These are phyloP conservation scores for Ctenosaura bakeri DNA, from an alignment of 2,797 vertebrate genomes.

Conservation along the genomic window DNA sequence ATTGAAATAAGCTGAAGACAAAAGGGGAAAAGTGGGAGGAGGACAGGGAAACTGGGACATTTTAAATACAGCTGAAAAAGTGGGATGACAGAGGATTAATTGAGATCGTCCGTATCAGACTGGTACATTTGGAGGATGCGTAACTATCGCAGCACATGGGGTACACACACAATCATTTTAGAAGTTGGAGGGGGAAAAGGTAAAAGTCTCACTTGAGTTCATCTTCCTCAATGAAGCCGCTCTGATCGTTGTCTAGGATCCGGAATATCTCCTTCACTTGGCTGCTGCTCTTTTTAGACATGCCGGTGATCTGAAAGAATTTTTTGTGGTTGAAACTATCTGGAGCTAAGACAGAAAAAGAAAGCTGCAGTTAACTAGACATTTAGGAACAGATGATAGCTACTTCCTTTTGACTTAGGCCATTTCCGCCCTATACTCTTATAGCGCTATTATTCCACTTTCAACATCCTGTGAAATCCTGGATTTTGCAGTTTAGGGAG, in stretches of 20 bases:
- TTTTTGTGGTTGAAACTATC: constrained; percentile 94
- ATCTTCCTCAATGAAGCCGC: constrained; percentile 93
- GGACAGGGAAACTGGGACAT: too few relatives aligned
- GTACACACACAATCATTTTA: not conserved
- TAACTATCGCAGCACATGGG: too few relatives aligned
- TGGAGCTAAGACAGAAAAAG: constrained; percentile 82
- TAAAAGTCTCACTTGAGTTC: constrained; percentile 90
- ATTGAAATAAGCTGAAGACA: too few relatives aligned
- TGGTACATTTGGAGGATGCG: too few relatives aligned
- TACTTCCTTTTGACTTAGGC: not conserved
- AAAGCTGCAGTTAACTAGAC: constrained; percentile 36
- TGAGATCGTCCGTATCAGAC: too few relatives aligned
- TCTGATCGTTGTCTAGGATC: constrained; percentile 92
- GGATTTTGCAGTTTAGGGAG: too few relatives aligned
- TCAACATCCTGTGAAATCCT: too few relatives aligned
- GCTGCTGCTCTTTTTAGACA: constrained; percentile 90
- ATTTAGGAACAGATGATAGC: not conserved
- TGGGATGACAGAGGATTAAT: not conserved
- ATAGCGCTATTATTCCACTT: too few relatives aligned
- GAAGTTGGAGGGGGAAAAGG: constrained; percentile 1
- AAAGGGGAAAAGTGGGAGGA: too few relatives aligned
- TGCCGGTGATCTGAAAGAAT: constrained; percentile 94
- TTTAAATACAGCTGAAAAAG: not conserved
- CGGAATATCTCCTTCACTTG: constrained; percentile 92
- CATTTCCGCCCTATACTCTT: too few relatives aligned